Base-by-base conservation (phyloP, 2,888 invertebrate genomes). In the Leptopilina syphax region DNA sequence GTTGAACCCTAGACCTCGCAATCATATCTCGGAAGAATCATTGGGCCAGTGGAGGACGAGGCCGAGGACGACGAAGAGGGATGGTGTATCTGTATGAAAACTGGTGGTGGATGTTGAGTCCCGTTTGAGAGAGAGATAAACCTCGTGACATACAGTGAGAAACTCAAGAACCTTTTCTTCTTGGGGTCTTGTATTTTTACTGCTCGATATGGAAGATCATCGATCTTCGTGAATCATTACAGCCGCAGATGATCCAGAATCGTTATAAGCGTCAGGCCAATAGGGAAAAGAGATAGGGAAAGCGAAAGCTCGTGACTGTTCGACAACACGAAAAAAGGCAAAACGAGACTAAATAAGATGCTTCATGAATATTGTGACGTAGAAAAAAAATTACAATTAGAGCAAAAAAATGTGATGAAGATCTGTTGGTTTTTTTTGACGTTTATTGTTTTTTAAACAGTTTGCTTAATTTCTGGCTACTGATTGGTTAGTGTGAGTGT, bases 281-380 rank as follows among this genome's bases (percentile, higher is more conserved):
- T 13, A n/a, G n/a, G 65, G 13, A 65, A 47, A 50, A 77, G 54
- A 47, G 66, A 80, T 77, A 80, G 85, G 82, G 88, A 88, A 88
- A 88, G 88, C 88, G 87, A 88, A 87, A 87, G 86, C 85, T 82
- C 82, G 83, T 84, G 83, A 84, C 82, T 79, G 10, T 50, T 50
- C 50, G 10, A 8, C 65, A 65, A 54, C 18, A 8, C 34, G 57
- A 54, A 54, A 73, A 50, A 50, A 2, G 10, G 2, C 6, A 47
- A 4, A 47, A 34, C 54, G 34, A 34, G 57, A n/a, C 73, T n/a
- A 73, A 73, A 54, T 73, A 73, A 57, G 57, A 73, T 57, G 34
- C 41, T 57, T 73, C 54, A 73, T 34, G 63, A 44, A 44, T 44
- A 8, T 44, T 44, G 44, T 44, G 44, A 27, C 3, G 44, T 44